A percentile compares a stretch with the other conserved stretches of the same genome.
Evolutionary conservation across 1,140 invertebrate genomes (phyloP).

Genomic region (Dolichoris vasculosae): DNA sequence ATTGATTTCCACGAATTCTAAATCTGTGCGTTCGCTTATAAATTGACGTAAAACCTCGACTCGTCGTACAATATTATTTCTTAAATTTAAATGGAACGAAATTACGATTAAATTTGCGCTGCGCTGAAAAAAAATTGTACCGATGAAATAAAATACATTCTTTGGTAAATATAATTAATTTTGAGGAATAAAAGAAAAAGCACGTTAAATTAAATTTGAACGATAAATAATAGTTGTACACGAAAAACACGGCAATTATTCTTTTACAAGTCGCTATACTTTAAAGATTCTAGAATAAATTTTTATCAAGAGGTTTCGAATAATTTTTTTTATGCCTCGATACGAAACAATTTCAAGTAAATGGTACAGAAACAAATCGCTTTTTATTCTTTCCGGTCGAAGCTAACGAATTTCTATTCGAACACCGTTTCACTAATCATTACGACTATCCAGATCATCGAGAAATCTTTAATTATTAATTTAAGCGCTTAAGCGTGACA

Average conservation of each 20-base stretch:
- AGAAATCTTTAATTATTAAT: slow-evolving; percentile 8
- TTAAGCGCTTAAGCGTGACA: background rate
- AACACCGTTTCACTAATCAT: background rate
- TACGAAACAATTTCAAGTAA: background rate
- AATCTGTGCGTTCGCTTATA: too few relatives aligned
- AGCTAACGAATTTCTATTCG: background rate
- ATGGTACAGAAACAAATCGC: background rate
- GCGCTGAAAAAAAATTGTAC: too few relatives aligned
- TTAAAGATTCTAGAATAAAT: background rate
- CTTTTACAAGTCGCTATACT: background rate
- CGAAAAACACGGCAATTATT: background rate
- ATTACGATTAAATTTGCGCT: too few relatives aligned
- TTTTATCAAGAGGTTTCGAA: background rate
- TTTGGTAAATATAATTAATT: too few relatives aligned
- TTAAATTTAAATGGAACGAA: too few relatives aligned
- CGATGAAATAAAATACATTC: too few relatives aligned
- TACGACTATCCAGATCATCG: background rate
- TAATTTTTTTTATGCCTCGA: background rate
- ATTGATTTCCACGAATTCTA: too few relatives aligned
- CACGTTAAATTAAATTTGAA: too few relatives aligned
- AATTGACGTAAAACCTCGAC: too few relatives aligned
- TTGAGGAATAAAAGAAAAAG: too few relatives aligned
- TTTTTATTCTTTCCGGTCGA: slow-evolving; percentile 16
- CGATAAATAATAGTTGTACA: background rate
- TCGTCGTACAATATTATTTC: too few relatives aligned